Conservation (phyloP, 1,140 invertebrate species). For the Lerema accius region DNA sequence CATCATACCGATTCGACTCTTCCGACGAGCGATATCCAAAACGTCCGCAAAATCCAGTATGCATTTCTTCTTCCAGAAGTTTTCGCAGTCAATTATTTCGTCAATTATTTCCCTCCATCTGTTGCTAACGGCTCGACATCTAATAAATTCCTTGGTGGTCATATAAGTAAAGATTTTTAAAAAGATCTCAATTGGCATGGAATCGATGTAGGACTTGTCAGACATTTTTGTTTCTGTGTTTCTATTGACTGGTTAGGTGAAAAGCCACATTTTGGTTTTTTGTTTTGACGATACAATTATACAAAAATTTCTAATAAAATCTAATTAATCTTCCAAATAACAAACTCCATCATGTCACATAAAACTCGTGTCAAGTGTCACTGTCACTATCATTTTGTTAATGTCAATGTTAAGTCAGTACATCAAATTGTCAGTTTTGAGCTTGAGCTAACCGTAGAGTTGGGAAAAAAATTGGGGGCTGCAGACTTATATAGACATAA, state of each 20-base stretch:
- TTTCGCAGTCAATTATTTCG: slow-evolving; percentile 40
- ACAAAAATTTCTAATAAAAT: not conserved
- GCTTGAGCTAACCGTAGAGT: no score
- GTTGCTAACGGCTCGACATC: slow-evolving; percentile 52
- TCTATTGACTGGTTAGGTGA: not conserved
- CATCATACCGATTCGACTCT: slow-evolving; percentile 35
- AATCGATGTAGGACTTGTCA: slow-evolving; percentile 19
- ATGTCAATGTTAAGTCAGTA: no score
- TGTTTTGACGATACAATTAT: not conserved
- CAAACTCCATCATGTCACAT: no score
- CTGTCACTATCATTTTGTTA: no score
- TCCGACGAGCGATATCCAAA: slow-evolving; percentile 41
- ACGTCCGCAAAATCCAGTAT: slow-evolving; percentile 48
- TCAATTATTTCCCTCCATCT: slow-evolving; percentile 60
- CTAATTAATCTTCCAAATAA: no score
- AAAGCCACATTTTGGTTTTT: not conserved
- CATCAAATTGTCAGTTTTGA: no score
- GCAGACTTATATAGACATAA: no score
- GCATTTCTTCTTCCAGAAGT: slow-evolving; percentile 53
- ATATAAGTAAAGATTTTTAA: slow-evolving; percentile 54
- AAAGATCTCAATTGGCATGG: slow-evolving; percentile 56
- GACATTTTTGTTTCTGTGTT: slow-evolving; percentile 8
- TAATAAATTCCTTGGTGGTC: slow-evolving; percentile 48
- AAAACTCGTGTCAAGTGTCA: no score
- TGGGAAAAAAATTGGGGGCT: no score